These are phyloP conservation scores for Cebidichthys violaceus DNA, from an alignment of 2,113 vertebrate species.

Conservation along the genomic window DNA sequence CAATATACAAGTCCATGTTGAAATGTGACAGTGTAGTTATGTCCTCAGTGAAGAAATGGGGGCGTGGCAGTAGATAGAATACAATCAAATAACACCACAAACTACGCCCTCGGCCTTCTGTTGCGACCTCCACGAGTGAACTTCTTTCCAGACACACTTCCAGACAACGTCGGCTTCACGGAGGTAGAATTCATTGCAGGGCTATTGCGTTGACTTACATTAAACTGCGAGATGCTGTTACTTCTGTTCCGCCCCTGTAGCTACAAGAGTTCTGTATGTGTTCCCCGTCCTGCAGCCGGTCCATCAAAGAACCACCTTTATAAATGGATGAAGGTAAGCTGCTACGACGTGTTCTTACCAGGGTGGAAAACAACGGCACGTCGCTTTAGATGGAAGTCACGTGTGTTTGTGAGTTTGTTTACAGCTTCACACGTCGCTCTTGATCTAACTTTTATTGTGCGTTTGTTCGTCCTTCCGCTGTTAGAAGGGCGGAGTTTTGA, in stretches of 20 bases:
- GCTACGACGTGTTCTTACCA: background rate
- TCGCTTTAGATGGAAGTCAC: background rate
- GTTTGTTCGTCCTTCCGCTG: background rate
- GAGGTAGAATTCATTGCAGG: slow-evolving; percentile 21
- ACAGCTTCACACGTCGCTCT: background rate
- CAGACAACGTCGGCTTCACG: slow-evolving; percentile 14
- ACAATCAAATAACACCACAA: background rate
- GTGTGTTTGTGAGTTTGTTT: background rate
- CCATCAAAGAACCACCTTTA: slow-evolving; percentile 35
- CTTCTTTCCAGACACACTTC: background rate
- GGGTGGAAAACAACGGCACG: background rate
- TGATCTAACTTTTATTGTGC: too few species aligned
- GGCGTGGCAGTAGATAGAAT: background rate
- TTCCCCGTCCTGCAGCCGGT: background rate
- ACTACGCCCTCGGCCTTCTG: fast-evolving
- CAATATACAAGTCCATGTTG: too few species aligned
- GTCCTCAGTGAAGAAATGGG: background rate
- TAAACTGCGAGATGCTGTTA: slow-evolving; percentile 17
- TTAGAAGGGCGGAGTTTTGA: background rate
- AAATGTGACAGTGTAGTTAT: too few species aligned
- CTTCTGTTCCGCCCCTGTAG: slow-evolving; percentile 34
- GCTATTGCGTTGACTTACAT: slow-evolving; percentile 42
- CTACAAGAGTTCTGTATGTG: slow-evolving; percentile 1
- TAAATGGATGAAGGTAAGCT: slow-evolving; percentile 23
- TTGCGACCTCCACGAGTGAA: background rate